Conservation (phyloP, 2,113 vertebrate species). For the Cettia cetti region DNA sequence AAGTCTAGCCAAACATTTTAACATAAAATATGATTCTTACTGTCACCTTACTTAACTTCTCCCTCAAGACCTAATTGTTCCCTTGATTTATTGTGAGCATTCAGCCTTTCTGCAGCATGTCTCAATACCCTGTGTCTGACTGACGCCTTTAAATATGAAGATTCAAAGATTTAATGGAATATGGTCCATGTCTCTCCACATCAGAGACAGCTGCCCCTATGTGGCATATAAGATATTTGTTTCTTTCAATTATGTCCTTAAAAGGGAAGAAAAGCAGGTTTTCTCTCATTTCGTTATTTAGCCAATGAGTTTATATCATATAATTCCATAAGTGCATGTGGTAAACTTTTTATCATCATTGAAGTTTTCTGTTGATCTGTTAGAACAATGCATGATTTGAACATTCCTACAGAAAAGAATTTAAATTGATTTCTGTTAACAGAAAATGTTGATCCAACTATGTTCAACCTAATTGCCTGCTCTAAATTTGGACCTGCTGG, state of each 20-base stretch:
- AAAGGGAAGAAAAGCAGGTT: not conserved
- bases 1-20: not conserved
- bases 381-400: not conserved
- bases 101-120: not conserved
- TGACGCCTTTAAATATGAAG: not conserved
- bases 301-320: not conserved
- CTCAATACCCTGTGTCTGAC: not conserved
- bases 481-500: not conserved
- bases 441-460: not conserved
- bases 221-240: not conserved
- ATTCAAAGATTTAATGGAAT: not conserved
- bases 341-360: not conserved
- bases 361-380: not conserved
- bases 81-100: not conserved
- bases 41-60: not conserved
- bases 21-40: not conserved
- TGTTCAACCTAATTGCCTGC: not conserved
- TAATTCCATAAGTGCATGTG: not conserved
- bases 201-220: not conserved
- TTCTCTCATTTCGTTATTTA: not conserved
- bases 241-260: not conserved
- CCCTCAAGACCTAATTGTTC: not conserved
- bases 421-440: not conserved
- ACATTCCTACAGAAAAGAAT: not conserved
- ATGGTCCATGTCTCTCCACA: too few species aligned